phyloP scores from a whole-genome alignment of 2,797 vertebrate genomes.

The Menidia menidia region DNA sequence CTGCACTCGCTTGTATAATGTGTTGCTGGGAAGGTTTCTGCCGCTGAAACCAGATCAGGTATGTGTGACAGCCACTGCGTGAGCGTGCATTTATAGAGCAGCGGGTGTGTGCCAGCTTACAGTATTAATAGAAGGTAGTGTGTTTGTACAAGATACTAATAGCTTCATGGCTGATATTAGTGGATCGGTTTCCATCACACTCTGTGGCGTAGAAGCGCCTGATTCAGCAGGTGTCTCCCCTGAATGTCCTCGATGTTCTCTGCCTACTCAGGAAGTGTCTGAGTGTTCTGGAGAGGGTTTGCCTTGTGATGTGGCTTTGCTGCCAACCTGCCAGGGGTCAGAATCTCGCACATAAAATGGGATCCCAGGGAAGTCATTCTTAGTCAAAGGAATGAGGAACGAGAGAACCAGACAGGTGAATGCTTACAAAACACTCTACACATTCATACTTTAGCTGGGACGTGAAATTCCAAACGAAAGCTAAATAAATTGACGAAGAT shows the following conservation, averaged over 20 bases:
- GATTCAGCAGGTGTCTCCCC: conserved; percentile 81
- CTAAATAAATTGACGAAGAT: background rate
- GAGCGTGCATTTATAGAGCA: conserved; percentile 78
- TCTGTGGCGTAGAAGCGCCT: conserved; percentile 78
- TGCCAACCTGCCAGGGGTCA: conserved; percentile 18
- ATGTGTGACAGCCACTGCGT: conserved; percentile 76
- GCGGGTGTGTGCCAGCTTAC: conserved; percentile 65
- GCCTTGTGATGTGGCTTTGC: conserved; percentile 59
- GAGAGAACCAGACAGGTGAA: background rate
- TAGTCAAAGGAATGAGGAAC: background rate
- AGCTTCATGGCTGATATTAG: conserved; percentile 70
- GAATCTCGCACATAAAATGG: conserved; percentile 7
- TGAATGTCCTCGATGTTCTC: conserved; percentile 54
- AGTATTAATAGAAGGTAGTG: conserved; percentile 74
- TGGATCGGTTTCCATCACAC: conserved; percentile 79
- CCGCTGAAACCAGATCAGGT: conserved; percentile 77
- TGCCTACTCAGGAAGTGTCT: conserved; percentile 34
- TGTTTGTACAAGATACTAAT: conserved; percentile 73
- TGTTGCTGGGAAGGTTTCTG: conserved; percentile 73
- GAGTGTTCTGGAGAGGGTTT: conserved; percentile 52
- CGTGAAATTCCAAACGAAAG: background rate
- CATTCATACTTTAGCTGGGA: background rate
- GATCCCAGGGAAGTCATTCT: conserved; percentile 8
- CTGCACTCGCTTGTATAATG: conserved; percentile 64
- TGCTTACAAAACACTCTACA: conserved; percentile 18